Conservation (phyloP, 1,140 invertebrate species). For the Atta texana region DNA sequence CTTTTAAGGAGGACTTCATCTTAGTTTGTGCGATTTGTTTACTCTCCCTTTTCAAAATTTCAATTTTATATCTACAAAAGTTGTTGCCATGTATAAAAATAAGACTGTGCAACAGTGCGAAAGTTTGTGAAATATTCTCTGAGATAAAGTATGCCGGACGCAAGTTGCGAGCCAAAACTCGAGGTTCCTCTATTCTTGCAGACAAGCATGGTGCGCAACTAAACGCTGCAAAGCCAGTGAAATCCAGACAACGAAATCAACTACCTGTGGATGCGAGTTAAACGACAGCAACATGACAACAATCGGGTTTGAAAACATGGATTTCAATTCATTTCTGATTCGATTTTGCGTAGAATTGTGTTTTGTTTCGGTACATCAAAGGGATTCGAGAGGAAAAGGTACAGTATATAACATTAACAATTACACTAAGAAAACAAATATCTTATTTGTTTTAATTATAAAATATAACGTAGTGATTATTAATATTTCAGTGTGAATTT, state of each 20-base stretch:
- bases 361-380: conserved; percentile 20
- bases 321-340: conserved; percentile 51
- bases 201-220: conserved; percentile 64
- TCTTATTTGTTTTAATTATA: too few species aligned
- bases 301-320: conserved; percentile 59
- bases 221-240: conserved; percentile 53
- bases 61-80: not conserved
- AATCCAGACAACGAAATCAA: conserved; percentile 81
- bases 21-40: not conserved
- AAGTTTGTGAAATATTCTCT: conserved; percentile 14
- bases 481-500: too few species aligned
- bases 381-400: not conserved
- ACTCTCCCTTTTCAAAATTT: not conserved
- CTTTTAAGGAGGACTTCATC: not conserved
- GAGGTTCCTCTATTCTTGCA: conserved; percentile 43
- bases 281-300: conserved; percentile 53
- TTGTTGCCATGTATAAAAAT: not conserved
- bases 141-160: conserved; percentile 26
- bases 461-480: too few species aligned
- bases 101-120: not conserved
- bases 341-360: conserved; percentile 44
- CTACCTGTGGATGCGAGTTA: conserved; percentile 84
- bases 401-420: not conserved
- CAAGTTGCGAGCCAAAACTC: conserved; percentile 40
- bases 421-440: too few species aligned